Evolutionary conservation across 2,113 vertebrate species (phyloP).

Genomic region (Pomatorhinus ruficollis): DNA sequence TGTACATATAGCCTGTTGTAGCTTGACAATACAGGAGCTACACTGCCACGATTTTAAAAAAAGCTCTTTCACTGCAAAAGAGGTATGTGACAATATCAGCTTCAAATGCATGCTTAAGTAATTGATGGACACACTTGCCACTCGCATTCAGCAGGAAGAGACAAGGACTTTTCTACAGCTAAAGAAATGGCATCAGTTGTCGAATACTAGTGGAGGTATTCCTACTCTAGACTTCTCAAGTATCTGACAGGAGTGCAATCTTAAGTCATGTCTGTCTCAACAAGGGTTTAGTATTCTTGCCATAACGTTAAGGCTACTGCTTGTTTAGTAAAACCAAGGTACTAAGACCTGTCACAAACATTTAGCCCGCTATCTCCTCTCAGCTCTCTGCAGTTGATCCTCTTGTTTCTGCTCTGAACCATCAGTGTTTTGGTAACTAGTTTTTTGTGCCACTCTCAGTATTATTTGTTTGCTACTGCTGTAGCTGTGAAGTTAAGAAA

Average conservation of each 20-base stretch:
- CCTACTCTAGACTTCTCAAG: background rate
- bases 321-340: background rate
- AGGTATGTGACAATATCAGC: background rate
- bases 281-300: background rate
- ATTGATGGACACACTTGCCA: background rate
- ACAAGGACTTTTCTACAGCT: background rate
- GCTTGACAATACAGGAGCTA: background rate
- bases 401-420: background rate
- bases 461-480: background rate
- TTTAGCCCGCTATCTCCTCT: background rate
- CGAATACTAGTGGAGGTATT: fast-evolving
- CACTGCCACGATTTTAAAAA: background rate
- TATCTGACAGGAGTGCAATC: background rate
- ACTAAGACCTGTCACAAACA: background rate
- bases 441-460: background rate
- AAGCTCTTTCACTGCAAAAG: background rate
- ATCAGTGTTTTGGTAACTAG: background rate
- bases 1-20: background rate
- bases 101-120: background rate
- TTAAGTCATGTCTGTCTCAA: background rate
- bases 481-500: background rate
- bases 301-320: background rate
- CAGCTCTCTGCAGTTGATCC: background rate
- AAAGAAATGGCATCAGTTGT: background rate
- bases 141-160: background rate